Percentiles rank a stretch among this genome's conserved stretches.
Evolutionary conservation across 2,113 vertebrate genomes (phyloP).

Genomic region (Pterophyllum scalare): DNA sequence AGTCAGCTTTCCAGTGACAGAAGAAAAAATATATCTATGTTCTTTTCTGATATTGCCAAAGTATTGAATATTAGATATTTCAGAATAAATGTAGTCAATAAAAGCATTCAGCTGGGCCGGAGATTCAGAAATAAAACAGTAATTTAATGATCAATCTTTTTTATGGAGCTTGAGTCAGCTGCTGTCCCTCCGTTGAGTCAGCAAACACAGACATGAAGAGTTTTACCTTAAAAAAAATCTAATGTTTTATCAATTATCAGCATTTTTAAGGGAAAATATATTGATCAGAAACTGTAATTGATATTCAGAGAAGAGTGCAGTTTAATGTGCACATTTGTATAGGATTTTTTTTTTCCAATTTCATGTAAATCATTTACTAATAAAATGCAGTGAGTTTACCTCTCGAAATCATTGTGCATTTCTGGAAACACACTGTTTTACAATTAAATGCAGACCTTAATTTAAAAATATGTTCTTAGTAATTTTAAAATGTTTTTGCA

Average conservation of each 20-base stretch:
- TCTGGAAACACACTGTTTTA: neutral
- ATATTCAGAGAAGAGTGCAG: neutral
- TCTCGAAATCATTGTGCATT: neutral
- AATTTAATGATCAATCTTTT: neutral
- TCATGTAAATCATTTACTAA: neutral
- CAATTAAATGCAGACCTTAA: neutral
- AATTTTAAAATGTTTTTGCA: neutral
- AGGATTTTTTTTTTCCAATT: neutral
- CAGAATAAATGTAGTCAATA: neutral
- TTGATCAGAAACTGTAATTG: neutral
- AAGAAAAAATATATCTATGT: neutral
- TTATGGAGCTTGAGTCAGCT: neutral
- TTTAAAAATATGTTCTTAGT: neutral
- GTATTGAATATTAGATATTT: neutral
- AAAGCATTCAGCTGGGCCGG: neutral
- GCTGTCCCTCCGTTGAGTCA: neutral
- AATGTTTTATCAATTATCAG: neutral
- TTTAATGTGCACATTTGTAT: neutral
- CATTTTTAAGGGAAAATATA: neutral
- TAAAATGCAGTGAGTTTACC: neutral
- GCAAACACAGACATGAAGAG: neutral
- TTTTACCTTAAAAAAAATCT: neutral
- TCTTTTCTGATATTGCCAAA: constrained; percentile 1
- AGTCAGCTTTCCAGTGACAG: neutral
- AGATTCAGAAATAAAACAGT: neutral